Conservation (phyloP, 2,888 invertebrate species). For the Scaptomyza polygonia region DNA sequence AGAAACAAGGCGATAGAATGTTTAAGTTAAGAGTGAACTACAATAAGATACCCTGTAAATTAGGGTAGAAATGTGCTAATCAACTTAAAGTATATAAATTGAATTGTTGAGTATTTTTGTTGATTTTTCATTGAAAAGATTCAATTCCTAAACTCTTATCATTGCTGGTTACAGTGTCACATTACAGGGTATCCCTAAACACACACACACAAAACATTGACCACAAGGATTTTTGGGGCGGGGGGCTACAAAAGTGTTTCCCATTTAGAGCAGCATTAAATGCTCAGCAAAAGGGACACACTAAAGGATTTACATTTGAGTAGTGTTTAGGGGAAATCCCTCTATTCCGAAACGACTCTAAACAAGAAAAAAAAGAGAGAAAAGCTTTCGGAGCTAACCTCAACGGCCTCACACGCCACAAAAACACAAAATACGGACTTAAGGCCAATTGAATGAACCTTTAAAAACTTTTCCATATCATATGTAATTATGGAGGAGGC, state of each 20-base stretch:
- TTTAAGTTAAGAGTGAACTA: neutral
- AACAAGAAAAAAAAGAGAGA: neutral
- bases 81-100: too few species aligned
- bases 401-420: slow-evolving; percentile 44
- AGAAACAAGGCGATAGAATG: neutral
- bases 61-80: too few species aligned
- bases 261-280: slow-evolving; percentile 71
- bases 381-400: slow-evolving; percentile 37
- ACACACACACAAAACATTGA: slow-evolving; percentile 26
- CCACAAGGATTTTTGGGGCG: slow-evolving; percentile 48
- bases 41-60: slow-evolving; percentile 15
- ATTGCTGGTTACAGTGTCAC: too few species aligned
- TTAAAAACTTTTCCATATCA: slow-evolving; percentile 34
- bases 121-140: too few species aligned
- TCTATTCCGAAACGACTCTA: neutral
- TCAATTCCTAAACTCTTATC: too few species aligned
- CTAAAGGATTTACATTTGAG: slow-evolving; percentile 28
- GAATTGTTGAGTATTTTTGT: too few species aligned
- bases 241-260: slow-evolving; percentile 47
- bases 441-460: slow-evolving; percentile 41
- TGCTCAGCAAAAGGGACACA: slow-evolving; percentile 69
- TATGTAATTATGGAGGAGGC: slow-evolving; percentile 37
- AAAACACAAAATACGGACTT: slow-evolving; percentile 1
- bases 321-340: slow-evolving; percentile 17
- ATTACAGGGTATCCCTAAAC: slow-evolving; percentile 18